These are phyloP conservation scores for Hemiprocne comata DNA, from an alignment of 2,113 vertebrate genomes.

Conservation along the genomic window DNA sequence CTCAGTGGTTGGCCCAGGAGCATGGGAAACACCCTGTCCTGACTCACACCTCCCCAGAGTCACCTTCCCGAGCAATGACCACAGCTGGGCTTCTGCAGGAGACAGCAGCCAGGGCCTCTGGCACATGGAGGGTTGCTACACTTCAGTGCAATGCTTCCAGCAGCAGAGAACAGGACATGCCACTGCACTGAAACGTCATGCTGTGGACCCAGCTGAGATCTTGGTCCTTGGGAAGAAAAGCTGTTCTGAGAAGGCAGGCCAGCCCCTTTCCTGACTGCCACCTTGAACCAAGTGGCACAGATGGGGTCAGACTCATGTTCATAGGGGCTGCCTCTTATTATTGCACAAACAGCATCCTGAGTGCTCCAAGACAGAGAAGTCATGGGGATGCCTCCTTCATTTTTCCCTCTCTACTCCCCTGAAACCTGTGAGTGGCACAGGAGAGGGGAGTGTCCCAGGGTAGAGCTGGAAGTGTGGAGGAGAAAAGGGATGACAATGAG, in stretches of 20 bases:
- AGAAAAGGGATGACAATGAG: rapidly evolving
- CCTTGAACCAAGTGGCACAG: neutral
- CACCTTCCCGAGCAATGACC: too few relatives aligned
- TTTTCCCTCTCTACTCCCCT: neutral
- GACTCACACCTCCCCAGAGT: neutral
- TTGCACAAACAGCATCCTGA: neutral
- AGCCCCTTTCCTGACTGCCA: neutral
- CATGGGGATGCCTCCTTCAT: neutral
- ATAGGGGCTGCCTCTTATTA: neutral
- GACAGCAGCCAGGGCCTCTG: neutral
- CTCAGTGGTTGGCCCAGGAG: neutral
- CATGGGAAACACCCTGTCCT: neutral
- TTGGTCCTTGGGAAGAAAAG: neutral
- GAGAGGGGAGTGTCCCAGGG: neutral
- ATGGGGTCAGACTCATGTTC: neutral
- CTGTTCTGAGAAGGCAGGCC: neutral
- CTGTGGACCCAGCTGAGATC: neutral
- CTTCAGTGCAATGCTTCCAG: neutral
- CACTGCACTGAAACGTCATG: neutral
- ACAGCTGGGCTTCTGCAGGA: neutral
- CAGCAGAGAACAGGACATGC: neutral
- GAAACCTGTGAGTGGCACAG: neutral
- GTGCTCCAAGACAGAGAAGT: neutral
- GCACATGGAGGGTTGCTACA: neutral
- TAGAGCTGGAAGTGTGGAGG: neutral